Base-by-base conservation (phyloP, 2,888 invertebrate genomes). In the Chesias legatella region DNA sequence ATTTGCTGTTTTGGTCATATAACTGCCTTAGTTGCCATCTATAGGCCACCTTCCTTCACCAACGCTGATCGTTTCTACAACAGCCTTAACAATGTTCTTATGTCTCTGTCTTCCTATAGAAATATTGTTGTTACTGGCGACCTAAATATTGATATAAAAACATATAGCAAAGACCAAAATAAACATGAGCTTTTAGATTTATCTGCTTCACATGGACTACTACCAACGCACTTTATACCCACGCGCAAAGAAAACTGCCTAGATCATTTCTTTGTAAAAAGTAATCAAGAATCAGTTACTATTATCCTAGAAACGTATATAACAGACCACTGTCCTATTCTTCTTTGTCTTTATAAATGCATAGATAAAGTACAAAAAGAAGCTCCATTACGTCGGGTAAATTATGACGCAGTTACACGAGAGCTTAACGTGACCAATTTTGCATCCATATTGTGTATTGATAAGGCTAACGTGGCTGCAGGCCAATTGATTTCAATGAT, bases 181-280 rank as follows among this genome's bases (percentile, higher is more conserved):
- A n/a, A 31, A 6, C 10, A 46, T 10, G 36, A 41, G 5, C 49
- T 53, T 27, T 10, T 56, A 2, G 43, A 46, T n/a, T 30, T 43
- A 7, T 10, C 38, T 3, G 43, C 53, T n/a, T 30, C 25, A 1
- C 35, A 47, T 20, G 42, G 46, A 1, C 9, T 51, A 22, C 10
- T 51, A 6, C 52, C 56, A 6, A 33, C 44, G 2, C 52, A 53
- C 8, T 2, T 23, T 6, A 22, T 48, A 7, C 48, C 53, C 0
- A 57, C 56, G 1, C 25, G 51, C 6, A 6, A 17, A 1, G 30
- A 41, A 6, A 51, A 40, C 8, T 55, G 57, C 26, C n/a, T 60
- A 0, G 56, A 56, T 4, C 38, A 41, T 26, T n/a, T 34, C 0
- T 10, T 41, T 2, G 21, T 41, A 41, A 10, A 50, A 39, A 25